These are phyloP conservation scores for Xanthia icteritia DNA, from an alignment of 2,888 invertebrate species.

Conservation along the genomic window DNA sequence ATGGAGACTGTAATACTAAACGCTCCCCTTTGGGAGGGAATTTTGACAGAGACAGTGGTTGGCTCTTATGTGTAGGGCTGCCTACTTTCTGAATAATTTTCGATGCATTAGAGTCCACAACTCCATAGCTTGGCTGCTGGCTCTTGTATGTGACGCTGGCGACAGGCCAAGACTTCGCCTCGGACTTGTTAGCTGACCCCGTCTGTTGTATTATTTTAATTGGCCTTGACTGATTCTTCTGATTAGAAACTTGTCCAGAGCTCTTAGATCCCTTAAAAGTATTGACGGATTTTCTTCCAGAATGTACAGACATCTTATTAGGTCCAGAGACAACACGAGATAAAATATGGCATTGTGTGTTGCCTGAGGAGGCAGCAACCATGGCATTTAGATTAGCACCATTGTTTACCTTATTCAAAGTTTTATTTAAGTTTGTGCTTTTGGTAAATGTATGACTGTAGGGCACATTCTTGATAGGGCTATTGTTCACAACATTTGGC, in stretches of 20 bases:
- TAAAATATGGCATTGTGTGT: constrained; percentile 87
- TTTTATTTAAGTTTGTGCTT: constrained; percentile 85
- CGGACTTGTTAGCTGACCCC: constrained; percentile 83
- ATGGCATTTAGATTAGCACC: constrained; percentile 88
- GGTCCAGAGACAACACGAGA: constrained; percentile 88
- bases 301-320: constrained; percentile 88
- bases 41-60: constrained; percentile 78
- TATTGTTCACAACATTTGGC: constrained; percentile 82
- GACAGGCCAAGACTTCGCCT: constrained; percentile 85
- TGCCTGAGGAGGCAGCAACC: constrained; percentile 84
- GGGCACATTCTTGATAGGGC: constrained; percentile 85
- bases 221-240: constrained; percentile 87
- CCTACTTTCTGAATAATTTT: constrained; percentile 88
- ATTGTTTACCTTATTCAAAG: constrained; percentile 85
- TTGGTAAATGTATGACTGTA: constrained; percentile 86
- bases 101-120: constrained; percentile 82
- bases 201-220: constrained; percentile 90
- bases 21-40: constrained; percentile 84
- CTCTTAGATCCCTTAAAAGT: constrained; percentile 84
- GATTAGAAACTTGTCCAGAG: constrained; percentile 77
- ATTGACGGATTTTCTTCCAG: constrained; percentile 85
- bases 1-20: constrained; percentile 85
- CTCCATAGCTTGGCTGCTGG: constrained; percentile 80
- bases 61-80: constrained; percentile 84
- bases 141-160: constrained; percentile 84